phyloP scores from a whole-genome alignment of 2,113 vertebrate genomes.

The Hemicordylus capensis region DNA sequence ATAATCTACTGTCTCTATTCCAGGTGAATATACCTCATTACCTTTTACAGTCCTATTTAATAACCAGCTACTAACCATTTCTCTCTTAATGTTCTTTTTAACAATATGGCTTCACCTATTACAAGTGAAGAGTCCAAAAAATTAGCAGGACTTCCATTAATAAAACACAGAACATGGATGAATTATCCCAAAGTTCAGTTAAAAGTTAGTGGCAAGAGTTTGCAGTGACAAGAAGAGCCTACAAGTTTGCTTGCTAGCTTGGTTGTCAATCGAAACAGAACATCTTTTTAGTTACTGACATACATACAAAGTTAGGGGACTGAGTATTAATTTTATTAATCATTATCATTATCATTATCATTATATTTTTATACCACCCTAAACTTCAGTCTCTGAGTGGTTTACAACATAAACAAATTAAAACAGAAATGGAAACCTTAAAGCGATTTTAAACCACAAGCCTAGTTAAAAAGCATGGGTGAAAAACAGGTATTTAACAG shows the following conservation, averaged over 20 bases:
- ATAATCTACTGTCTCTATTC: background rate
- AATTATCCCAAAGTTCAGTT: conserved; percentile 39
- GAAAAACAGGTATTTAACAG: background rate
- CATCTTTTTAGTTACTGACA: background rate
- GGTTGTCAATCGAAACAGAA: background rate
- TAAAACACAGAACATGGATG: conserved; percentile 21
- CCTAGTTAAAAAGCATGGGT: no score
- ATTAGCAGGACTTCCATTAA: background rate
- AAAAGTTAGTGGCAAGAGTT: background rate
- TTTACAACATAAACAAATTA: no score
- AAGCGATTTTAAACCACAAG: no score
- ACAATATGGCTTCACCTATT: background rate
- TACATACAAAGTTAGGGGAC: rapidly evolving
- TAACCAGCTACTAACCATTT: conserved; percentile 30
- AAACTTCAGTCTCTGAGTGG: no score
- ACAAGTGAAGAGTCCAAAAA: background rate
- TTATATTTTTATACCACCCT: no score
- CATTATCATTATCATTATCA: no score
- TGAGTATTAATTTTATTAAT: no score
- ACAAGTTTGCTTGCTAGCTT: background rate
- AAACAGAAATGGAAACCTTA: no score
- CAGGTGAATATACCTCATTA: conserved; percentile 29
- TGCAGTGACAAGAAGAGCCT: background rate
- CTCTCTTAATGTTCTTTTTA: background rate
- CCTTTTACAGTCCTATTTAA: conserved; percentile 33